Evolutionary conservation across 2,888 invertebrate genomes (phyloP), one percentile per base, ranked within the genome.

Genomic region (Parnassius orleans): DNA sequence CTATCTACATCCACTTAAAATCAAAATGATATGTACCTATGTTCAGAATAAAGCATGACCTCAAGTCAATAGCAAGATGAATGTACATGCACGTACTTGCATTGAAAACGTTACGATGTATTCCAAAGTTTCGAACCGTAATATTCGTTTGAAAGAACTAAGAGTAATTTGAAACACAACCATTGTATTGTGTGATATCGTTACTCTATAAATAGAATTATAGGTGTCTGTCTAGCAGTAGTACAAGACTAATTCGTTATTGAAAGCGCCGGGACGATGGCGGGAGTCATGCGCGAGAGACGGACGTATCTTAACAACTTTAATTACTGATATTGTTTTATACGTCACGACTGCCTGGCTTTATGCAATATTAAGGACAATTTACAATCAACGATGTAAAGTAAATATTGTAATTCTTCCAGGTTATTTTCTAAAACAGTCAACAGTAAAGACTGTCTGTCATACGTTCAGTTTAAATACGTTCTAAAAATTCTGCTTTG

Each of bases 171-270:
- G 68, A 66, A 66, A 62, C 66, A 60, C 61, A 47, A 66, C 59
- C 50, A 64, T 67, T 57, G 66, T 65, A 61, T 61, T 50, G 58
- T 58, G 11, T 57, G 55, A 19, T 55, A 59, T 60, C 61, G 43
- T 63, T 50, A 24, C 60, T 70, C 68, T 75, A 68, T 70, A 57
- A 61, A 68, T 70, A 56, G 60, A 57, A 59, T 65, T 24, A 9
- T 42, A 15, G 43, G 58, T 50, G 58, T 56, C 24, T 50, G 58
- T 56, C 24, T 52, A 72, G 76, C 71, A 71, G 75, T 67, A 76
- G 79, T 76, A 85, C 86, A 84, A 85, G 87, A 84, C 82, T 86
- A 88, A 89, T 89, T 86, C 76, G 77, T 84, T 84, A 87, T 86
- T 87, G 87, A 90, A 88, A 83, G 76, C 77, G 77, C 71, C 72